These are phyloP conservation scores for Oxygymnocypris stewartii DNA, from an alignment of 2,113 vertebrate species.

Conservation along the genomic window DNA sequence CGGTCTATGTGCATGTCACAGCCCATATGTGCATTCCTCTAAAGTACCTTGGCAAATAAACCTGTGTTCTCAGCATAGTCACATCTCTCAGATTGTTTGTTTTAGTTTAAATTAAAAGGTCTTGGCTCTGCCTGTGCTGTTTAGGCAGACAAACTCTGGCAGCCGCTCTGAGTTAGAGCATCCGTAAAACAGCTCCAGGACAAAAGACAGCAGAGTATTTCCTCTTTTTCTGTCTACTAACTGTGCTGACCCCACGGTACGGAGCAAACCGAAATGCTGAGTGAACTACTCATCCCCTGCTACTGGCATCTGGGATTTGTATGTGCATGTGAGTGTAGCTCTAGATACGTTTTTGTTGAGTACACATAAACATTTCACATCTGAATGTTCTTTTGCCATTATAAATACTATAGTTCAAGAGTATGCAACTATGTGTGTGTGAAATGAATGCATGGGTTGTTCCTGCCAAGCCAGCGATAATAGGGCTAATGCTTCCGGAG, in stretches of 20 bases:
- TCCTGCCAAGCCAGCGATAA: slow-evolving; percentile 91
- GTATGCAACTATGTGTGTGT: slow-evolving; percentile 42
- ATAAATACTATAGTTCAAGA: slow-evolving; percentile 17
- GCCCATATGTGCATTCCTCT: slow-evolving; percentile 32
- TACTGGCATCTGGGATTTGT: slow-evolving; percentile 24
- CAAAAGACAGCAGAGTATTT: slow-evolving; percentile 12
- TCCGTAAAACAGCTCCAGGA: neutral
- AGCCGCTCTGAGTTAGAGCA: slow-evolving; percentile 36
- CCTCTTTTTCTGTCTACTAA: slow-evolving; percentile 1
- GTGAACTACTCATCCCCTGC: neutral
- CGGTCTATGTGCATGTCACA: neutral
- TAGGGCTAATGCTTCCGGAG: slow-evolving; percentile 98
- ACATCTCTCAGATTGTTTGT: slow-evolving; percentile 2
- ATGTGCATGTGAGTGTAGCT: slow-evolving; percentile 30
- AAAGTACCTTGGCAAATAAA: slow-evolving; percentile 35
- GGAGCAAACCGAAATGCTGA: slow-evolving; percentile 10
- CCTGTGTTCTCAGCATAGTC: slow-evolving; percentile 45
- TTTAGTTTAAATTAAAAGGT: slow-evolving; percentile 44
- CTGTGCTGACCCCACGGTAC: slow-evolving; percentile 44
- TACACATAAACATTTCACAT: neutral
- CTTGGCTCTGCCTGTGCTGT: slow-evolving; percentile 30
- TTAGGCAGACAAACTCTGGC: slow-evolving; percentile 37
- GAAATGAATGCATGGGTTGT: slow-evolving; percentile 54
- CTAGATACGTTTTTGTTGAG: neutral
- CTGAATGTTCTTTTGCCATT: slow-evolving; percentile 15